A percentile compares a stretch with the other conserved stretches of the same genome.
These are phyloP conservation scores for Sebastes minor DNA, from an alignment of 2,797 vertebrate genomes.

Conservation along the genomic window DNA sequence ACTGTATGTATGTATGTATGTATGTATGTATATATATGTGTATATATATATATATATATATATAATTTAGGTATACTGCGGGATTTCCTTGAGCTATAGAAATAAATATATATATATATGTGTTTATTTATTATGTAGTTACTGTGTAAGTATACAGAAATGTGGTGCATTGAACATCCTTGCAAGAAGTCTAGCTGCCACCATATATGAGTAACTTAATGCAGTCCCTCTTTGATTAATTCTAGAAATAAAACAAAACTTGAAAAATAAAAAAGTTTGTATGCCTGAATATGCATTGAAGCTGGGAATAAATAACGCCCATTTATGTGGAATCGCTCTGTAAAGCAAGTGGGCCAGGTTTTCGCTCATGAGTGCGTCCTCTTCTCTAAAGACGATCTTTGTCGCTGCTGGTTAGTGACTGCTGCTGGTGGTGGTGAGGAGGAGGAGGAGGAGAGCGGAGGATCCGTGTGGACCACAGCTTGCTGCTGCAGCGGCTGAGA, in stretches of 20 bases:
- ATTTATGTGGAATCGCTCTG: not conserved
- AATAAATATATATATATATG: no score
- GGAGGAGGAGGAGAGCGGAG: constrained; percentile 45
- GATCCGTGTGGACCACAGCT: constrained; percentile 65
- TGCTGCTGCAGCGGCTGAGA: constrained; percentile 73
- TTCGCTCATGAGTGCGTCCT: not conserved
- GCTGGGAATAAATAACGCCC: not conserved
- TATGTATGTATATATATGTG: accelerated
- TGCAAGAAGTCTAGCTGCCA: not conserved
- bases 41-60: accelerated
- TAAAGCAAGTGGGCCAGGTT: not conserved
- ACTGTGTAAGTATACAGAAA: not conserved
- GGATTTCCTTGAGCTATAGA: not conserved
- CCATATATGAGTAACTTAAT: not conserved
- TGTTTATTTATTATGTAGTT: not conserved
- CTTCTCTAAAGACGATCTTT: constrained; percentile 28
- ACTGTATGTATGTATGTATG: no score
- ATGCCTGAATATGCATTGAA: not conserved
- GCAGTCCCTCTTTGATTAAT: not conserved
- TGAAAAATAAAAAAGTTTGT: not conserved
- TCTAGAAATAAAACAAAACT: not conserved
- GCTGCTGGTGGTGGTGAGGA: constrained; percentile 48
- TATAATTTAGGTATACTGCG: not conserved
- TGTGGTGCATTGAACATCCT: not conserved
- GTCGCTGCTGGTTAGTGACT: constrained; percentile 64